These are phyloP conservation scores for Eupleurogrammus muticus DNA, from an alignment of 2,797 vertebrate genomes.

Conservation along the genomic window DNA sequence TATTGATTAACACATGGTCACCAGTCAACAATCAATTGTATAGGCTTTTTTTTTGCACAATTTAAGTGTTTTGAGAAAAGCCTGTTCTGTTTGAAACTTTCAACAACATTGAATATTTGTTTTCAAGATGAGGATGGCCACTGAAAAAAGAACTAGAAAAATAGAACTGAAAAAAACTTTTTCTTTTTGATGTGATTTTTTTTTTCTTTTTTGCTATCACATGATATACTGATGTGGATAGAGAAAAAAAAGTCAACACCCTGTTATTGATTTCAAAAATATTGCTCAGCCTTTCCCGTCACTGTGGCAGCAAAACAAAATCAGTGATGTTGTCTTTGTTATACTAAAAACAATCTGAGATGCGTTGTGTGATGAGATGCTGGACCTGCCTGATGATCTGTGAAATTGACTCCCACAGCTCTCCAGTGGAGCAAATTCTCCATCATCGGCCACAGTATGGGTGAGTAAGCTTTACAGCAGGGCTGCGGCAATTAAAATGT, in stretches of 20 bases:
- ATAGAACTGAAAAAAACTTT: not conserved
- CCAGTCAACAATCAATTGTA: too few relatives aligned
- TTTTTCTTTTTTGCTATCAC: not conserved
- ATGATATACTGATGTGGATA: too few relatives aligned
- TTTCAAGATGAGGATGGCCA: not conserved
- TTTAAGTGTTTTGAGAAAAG: not conserved
- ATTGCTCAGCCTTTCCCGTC: not conserved
- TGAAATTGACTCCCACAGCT: constrained; percentile 83
- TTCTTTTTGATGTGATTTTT: not conserved
- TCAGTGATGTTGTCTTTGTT: constrained; percentile 30
- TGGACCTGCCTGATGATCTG: constrained; percentile 66
- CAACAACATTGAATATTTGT: not conserved
- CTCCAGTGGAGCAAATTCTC: constrained; percentile 92
- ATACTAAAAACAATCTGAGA: constrained; percentile 24
- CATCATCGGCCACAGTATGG: constrained; percentile 94
- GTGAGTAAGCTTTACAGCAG: constrained; percentile 81
- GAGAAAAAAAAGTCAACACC: not conserved
- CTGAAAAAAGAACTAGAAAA: too few relatives aligned
- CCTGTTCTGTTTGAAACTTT: not conserved
- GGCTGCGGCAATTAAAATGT: constrained; percentile 1
- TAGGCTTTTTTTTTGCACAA: not conserved
- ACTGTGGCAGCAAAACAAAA: constrained; percentile 20
- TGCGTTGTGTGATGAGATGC: constrained; percentile 48
- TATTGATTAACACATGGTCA: too few relatives aligned
- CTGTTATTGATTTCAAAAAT: constrained; percentile 7